Percentiles rank a stretch among this genome's conserved stretches.
phyloP scores from a whole-genome alignment of 2,888 invertebrate genomes.

The Meandrusa payeni region DNA sequence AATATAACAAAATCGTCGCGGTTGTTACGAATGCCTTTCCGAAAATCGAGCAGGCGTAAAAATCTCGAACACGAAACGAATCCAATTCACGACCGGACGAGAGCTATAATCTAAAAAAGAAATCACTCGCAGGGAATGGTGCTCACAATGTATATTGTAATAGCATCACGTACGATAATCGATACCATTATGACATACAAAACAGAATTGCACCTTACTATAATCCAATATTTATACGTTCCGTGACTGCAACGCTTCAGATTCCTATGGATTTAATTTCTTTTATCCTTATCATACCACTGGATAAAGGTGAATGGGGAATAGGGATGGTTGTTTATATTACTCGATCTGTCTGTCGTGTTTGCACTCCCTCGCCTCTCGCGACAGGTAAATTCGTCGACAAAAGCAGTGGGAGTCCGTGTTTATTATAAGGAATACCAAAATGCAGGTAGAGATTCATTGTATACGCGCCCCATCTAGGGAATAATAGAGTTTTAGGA shows the following conservation, averaged over 20 bases:
- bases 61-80: conserved; percentile 51
- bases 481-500: conserved; percentile 77
- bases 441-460: conserved; percentile 64
- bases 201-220: conserved; percentile 74
- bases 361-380: conserved; percentile 62
- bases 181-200: conserved; percentile 76
- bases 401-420: conserved; percentile 67
- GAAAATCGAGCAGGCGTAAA: conserved; percentile 60
- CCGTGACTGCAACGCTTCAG: conserved; percentile 57
- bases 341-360: conserved; percentile 50
- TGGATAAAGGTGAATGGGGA: conserved; percentile 24
- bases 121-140: conserved; percentile 63
- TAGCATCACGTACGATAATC: conserved; percentile 79
- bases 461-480: conserved; percentile 59
- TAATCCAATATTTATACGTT: conserved; percentile 79
- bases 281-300: conserved; percentile 33
- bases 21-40: conserved; percentile 35
- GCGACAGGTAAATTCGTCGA: conserved; percentile 71
- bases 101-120: conserved; percentile 69
- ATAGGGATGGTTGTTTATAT: conserved; percentile 37
- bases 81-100: conserved; percentile 56
- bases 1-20: conserved; percentile 26
- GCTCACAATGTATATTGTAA: conserved; percentile 66
- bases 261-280: conserved; percentile 33
- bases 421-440: conserved; percentile 72